Base-by-base conservation (phyloP, 2,888 invertebrate genomes). In the Allophyes oxyacanthae region DNA sequence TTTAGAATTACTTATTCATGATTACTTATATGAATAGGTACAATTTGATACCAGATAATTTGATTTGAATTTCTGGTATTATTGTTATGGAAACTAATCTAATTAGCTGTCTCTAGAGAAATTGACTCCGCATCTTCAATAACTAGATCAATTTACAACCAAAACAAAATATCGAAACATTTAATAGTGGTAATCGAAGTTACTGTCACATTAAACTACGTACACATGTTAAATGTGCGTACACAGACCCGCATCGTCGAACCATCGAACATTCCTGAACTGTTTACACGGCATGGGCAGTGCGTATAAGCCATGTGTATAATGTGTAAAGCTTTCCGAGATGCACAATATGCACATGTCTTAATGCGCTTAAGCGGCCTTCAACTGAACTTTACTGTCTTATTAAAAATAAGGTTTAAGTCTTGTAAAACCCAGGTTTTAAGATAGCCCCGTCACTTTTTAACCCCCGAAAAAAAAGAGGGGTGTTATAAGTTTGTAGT, bases 221-320 rank as follows among this genome's bases (percentile, higher is more conserved):
- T 6, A 28, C n/a, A n/a, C n/a, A 14, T 42, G 10, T 14, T 44
- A 49, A 28, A 26, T 36, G 25, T 43, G 32, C 49, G 63, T 40
- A 40, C n/a, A 28, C 13, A n/a, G 40, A 43, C 64, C 56, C 37
- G 48, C 51, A 56, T 56, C 43, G 48, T 10, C 30, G 44, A 44
- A 26, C 41, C 36, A 37, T 8, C 15, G 37, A 48, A 46, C 34
- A 49, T 64, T 70, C 70, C 38, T 45, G n/a, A 49, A 57, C 57
- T 57, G 57, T 70, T 70, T 64, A 64, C 70, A 66, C 34, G 41
- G 14, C n/a, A n/a, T n/a, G n/a, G n/a, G n/a, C 34, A 34, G 48
- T 45, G 40, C 43, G 34, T 42, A 43, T 44, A 20, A 55, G 38
- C 25, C 54, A 49, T 52, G 43, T 49, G 70, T 69, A 20, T 28